Evolutionary conservation across 2,888 invertebrate genomes (phyloP).

Genomic region (Drosophila basisetae): DNA sequence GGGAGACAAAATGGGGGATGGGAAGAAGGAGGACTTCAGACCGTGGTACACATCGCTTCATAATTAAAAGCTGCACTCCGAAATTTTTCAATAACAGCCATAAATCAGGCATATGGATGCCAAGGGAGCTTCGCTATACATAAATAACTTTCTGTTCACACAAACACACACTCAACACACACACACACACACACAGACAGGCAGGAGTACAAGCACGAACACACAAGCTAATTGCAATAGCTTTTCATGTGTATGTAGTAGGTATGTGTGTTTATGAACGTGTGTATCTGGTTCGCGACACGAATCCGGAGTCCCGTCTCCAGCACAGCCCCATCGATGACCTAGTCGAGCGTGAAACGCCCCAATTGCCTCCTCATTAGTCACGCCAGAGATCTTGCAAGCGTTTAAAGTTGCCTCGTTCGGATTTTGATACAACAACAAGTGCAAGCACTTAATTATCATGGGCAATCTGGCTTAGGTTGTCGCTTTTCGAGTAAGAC

Average conservation of each 20-base stretch:
- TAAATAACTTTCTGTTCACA: slow-evolving; percentile 77
- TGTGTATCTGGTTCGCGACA: not conserved
- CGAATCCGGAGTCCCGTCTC: not conserved
- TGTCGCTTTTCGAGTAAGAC: not conserved
- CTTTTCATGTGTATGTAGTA: slow-evolving; percentile 3
- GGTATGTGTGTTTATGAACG: not conserved
- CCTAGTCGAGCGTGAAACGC: slow-evolving; percentile 64
- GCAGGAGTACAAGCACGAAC: slow-evolving; percentile 15
- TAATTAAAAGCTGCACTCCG: slow-evolving; percentile 82
- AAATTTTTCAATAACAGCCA: slow-evolving; percentile 85
- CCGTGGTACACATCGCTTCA: slow-evolving; percentile 56
- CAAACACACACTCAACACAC: slow-evolving; percentile 15
- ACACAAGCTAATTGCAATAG: slow-evolving; percentile 27
- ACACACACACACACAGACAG: slow-evolving; percentile 1
- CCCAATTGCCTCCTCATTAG: slow-evolving; percentile 69
- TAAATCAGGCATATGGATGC: slow-evolving; percentile 83
- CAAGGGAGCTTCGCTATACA: slow-evolving; percentile 75
- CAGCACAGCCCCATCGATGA: slow-evolving; percentile 54
- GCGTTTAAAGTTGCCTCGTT: slow-evolving; percentile 41
- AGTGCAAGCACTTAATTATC: slow-evolving; percentile 12
- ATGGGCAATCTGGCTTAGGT: not conserved
- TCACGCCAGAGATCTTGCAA: slow-evolving; percentile 59
- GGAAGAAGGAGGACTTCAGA: slow-evolving; percentile 11
- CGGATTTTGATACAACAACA: slow-evolving; percentile 7
- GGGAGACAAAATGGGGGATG: slow-evolving; percentile 14